Evolutionary conservation across 2,888 invertebrate species (phyloP), one percentile per base, ranked within the genome.

Genomic region (Cacoxenus indagator): DNA sequence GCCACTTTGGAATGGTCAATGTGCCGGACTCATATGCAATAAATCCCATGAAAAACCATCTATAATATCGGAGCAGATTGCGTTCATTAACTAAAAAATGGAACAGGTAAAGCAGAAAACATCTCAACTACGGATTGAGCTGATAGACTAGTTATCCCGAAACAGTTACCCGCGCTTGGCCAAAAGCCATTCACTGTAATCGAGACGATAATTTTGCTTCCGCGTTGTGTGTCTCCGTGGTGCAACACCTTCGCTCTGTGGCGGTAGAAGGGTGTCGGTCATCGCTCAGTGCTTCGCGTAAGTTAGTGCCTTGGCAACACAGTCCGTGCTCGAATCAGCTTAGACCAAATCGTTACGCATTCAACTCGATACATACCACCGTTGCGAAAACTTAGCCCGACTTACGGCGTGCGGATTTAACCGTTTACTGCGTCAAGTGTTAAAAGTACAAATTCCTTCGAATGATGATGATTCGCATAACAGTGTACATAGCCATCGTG

Each of bases 391-490:
- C n/a, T n/a, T n/a, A n/a, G n/a, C n/a, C n/a, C n/a, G n/a, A n/a
- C n/a, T n/a, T n/a, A n/a, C n/a, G n/a, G n/a, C n/a, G n/a, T n/a
- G n/a, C n/a, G n/a, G n/a, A n/a, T n/a, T n/a, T n/a, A n/a, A n/a
- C n/a, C n/a, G n/a, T 59, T 17, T 31, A 8, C 31, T 59, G 17
- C 19, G 31, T 31, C 61, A 26, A 45, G 61, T 62, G 61, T n/a
- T n/a, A n/a, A n/a, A n/a, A n/a, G n/a, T n/a, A n/a, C n/a, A n/a
- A n/a, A n/a, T n/a, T n/a, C n/a, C n/a, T n/a, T n/a, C n/a, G n/a
- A n/a, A n/a, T n/a, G 11, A 83, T 62, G 70, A 81, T 84, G 84
- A 67, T 75, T 69, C 83, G 76, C 37, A 29, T 73, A 55, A 75
- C 79, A 65, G 68, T 79, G 17, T 59, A 80, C 46, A 61, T 76